phyloP scores from a whole-genome alignment of 1,140 invertebrate species.

The Lasioglossum albipes region DNA sequence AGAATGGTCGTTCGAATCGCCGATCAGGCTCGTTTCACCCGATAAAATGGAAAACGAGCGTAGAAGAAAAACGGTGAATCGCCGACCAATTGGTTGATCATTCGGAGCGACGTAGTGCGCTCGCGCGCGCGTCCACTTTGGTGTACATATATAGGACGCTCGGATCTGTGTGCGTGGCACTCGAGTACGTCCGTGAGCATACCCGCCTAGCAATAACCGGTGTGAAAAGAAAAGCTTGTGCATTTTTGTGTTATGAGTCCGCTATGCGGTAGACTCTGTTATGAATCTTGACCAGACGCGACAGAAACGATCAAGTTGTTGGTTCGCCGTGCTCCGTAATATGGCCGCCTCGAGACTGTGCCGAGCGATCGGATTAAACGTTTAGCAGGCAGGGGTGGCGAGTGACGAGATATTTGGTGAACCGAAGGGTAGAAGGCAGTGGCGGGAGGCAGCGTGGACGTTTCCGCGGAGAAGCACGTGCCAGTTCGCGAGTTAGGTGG shows the following conservation, averaged over 20 bases:
- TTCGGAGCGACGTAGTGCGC: neutral
- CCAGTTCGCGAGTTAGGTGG: slow-evolving; percentile 75
- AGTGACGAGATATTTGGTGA: neutral
- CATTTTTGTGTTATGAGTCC: neutral
- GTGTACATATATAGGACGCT: no score
- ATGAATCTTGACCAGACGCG: neutral
- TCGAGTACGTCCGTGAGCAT: neutral
- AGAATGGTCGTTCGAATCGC: no score
- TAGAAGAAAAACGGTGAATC: slow-evolving; percentile 13
- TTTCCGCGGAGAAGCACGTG: slow-evolving; percentile 70
- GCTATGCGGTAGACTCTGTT: neutral
- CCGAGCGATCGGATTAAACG: neutral
- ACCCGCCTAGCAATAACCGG: neutral
- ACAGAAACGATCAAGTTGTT: neutral
- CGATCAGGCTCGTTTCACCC: no score
- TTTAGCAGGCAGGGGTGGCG: neutral
- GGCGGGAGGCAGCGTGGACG: slow-evolving; percentile 24
- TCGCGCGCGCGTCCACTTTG: slow-evolving; percentile 15
- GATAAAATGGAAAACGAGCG: neutral
- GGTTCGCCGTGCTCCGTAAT: neutral
- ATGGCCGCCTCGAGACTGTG: slow-evolving; percentile 12
- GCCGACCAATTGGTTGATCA: slow-evolving; percentile 9
- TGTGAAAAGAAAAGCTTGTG: neutral
- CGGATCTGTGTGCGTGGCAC: neutral
- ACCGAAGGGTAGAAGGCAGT: neutral